Conservation (phyloP, 2,113 vertebrate genomes). For the Rousettus leschenaultii region DNA sequence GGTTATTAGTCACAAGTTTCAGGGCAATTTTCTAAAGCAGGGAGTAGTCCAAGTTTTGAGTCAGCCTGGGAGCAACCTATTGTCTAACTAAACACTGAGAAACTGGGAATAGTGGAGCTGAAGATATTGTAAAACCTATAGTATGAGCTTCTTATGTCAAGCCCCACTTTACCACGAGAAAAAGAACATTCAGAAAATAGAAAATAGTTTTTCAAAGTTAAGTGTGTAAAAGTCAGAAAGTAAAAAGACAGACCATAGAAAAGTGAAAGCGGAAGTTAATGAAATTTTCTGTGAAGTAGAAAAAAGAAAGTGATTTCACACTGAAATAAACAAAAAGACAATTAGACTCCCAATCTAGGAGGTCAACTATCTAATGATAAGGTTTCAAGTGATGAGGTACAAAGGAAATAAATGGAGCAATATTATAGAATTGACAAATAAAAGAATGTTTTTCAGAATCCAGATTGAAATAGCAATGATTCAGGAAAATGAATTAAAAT, state of each 20-base stretch:
- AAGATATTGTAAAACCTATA: too few species aligned
- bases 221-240: neutral
- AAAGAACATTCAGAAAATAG: neutral
- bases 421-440: neutral
- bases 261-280: neutral
- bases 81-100: too few species aligned
- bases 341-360: neutral
- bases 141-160: too few species aligned
- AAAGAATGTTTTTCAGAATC: neutral
- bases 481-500: neutral
- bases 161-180: neutral
- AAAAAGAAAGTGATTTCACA: neutral
- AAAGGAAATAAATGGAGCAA: neutral
- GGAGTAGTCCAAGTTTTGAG: too few species aligned
- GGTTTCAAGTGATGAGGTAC: neutral
- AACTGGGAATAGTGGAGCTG: too few species aligned
- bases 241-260: neutral
- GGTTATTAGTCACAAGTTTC: too few species aligned
- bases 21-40: too few species aligned
- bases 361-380: neutral
- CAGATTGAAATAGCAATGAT: neutral
- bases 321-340: neutral
- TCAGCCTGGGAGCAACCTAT: too few species aligned
- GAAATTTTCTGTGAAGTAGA: neutral
- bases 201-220: neutral